Evolutionary conservation across 2,113 vertebrate species (phyloP), one percentile per base, ranked within the genome.

Genomic region (Bagarius yarrelli): DNA sequence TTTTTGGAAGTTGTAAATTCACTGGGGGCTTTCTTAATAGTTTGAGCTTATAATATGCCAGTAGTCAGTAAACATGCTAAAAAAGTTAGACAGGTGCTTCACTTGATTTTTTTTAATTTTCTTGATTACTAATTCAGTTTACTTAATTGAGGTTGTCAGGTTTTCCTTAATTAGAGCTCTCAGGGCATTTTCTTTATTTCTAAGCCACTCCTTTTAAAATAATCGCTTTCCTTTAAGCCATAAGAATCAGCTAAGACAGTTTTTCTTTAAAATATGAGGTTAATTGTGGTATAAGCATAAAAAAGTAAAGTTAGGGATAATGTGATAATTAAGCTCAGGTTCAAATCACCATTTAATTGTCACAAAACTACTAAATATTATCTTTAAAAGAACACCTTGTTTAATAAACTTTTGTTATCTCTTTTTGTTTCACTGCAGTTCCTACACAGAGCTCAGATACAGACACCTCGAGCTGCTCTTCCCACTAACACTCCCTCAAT

Each of bases 401-500:
- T n/a, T n/a, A n/a, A n/a, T n/a, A n/a, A n/a, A n/a, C 8, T 32
- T 27, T 15, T 53, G 30, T 23, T 21, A 13, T 59, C 47, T 78
- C 14, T 40, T 12, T 66, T 64, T 55, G 30, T 53, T 16, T 12
- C 19, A 4, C 53, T 70, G 13, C 66, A 98, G 97, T 98, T 99
- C 95, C 97, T 99, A 82, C 97, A 95, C 94, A 96, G 98, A 92
- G 91, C 96, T 87, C 97, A 96, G 88, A 95, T 98, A 88, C 98
- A 98, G 91, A 93, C 96, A 81, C 93, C 96, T 0, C 89, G 98
- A 90, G 94, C 96, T 15, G 90, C 95, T 85, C 93, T 99, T 89
- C 95, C 95, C 74, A 95, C 95, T 80, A 98, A 95, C 93, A 94
- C 88, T 56, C 95, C 95, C 83, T 95, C 96, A 85, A 90, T 99